phyloP scores from a whole-genome alignment of 2,888 invertebrate genomes.

The Glaucopsyche alexis region DNA sequence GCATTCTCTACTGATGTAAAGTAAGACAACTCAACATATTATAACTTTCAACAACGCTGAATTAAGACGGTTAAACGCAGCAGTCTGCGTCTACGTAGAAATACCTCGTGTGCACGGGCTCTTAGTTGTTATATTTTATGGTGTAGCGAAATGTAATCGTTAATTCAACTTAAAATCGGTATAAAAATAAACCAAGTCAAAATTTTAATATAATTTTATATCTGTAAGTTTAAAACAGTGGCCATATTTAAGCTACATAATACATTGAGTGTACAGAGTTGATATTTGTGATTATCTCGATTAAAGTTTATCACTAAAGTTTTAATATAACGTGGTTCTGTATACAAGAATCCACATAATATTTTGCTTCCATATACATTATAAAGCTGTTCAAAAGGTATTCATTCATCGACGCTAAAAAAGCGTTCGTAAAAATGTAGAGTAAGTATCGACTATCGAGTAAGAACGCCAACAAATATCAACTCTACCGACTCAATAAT shows the following conservation, averaged over 20 bases:
- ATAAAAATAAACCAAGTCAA: slow-evolving; percentile 26
- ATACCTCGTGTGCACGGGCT: background rate
- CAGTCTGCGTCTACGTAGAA: slow-evolving; percentile 14
- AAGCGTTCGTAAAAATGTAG: background rate
- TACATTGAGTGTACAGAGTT: background rate
- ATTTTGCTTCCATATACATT: background rate
- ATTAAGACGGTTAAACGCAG: slow-evolving; percentile 19
- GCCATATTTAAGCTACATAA: slow-evolving; percentile 26
- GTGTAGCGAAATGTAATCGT: slow-evolving; percentile 27
- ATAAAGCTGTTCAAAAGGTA: background rate
- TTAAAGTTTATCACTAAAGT: background rate
- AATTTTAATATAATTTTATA: slow-evolving; percentile 22
- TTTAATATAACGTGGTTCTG: background rate
- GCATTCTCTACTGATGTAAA: background rate
- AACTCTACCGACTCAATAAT: background rate
- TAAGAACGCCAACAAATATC: background rate
- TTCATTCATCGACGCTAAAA: background rate
- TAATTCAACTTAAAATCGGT: slow-evolving; percentile 24
- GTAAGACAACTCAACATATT: background rate
- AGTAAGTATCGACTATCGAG: too few species aligned
- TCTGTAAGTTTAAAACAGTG: slow-evolving; percentile 26
- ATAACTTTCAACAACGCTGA: background rate
- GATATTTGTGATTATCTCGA: background rate
- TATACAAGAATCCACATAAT: background rate
- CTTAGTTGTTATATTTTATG: slow-evolving; percentile 18